These are phyloP conservation scores for Oenanthe melanoleuca DNA, from an alignment of 2,113 vertebrate species.

Conservation along the genomic window DNA sequence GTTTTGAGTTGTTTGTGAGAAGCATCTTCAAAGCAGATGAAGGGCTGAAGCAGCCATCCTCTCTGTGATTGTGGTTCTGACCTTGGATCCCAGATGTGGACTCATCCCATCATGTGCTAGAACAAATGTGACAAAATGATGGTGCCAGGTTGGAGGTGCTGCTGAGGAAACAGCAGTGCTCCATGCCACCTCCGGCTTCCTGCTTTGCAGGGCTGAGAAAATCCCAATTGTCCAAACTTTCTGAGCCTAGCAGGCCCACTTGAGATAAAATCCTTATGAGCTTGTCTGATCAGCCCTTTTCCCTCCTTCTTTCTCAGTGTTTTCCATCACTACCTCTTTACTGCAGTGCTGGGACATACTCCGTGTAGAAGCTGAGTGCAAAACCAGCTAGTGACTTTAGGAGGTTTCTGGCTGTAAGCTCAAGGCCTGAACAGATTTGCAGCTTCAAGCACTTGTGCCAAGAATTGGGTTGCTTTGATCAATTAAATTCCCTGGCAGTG, in stretches of 20 bases:
- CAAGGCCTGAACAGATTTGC: constrained; percentile 16
- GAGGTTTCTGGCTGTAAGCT: background rate
- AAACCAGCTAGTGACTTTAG: background rate
- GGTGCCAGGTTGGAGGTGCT: background rate
- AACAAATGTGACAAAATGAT: background rate
- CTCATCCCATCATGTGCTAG: fast-evolving
- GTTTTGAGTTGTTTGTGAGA: background rate
- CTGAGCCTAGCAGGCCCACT: background rate
- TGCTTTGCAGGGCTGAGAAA: background rate
- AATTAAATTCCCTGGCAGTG: constrained; percentile 53
- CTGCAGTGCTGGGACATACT: background rate
- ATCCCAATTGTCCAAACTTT: background rate
- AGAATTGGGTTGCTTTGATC: constrained; percentile 62
- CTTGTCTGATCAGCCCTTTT: background rate
- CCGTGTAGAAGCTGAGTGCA: background rate
- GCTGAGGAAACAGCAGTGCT: background rate
- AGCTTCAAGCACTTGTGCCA: constrained; percentile 50
- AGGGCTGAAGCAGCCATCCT: fast-evolving
- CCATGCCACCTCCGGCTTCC: background rate
- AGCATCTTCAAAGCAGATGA: background rate
- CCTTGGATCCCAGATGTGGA: fast-evolving
- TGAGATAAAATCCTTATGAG: background rate
- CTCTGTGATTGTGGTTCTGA: background rate
- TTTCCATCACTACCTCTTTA: background rate
- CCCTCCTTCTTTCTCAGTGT: background rate